Evolutionary conservation across 2,113 vertebrate species (phyloP).

Genomic region (Carollia perspicillata): DNA sequence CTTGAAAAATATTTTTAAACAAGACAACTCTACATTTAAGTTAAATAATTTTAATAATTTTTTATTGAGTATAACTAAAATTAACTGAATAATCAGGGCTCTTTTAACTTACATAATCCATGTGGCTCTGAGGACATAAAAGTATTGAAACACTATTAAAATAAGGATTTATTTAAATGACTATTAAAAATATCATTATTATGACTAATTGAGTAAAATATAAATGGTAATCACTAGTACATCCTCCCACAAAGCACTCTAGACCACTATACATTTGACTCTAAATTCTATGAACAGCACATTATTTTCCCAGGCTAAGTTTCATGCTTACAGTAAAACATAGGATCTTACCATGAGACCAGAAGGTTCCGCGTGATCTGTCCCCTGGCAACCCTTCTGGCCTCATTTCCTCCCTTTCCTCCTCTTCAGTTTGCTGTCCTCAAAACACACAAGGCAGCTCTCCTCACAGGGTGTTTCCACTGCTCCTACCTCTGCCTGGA

Average conservation of each 20-base stretch:
- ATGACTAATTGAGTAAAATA: background rate
- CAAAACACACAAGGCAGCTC: background rate
- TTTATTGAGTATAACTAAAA: background rate
- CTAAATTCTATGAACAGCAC: background rate
- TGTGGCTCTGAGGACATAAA: background rate
- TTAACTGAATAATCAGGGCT: background rate
- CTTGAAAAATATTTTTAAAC: background rate
- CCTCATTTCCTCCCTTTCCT: background rate
- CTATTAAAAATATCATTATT: background rate
- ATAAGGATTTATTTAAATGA: background rate
- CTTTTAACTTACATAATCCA: background rate
- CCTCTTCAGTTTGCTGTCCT: background rate
- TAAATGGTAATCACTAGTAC: background rate
- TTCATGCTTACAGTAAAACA: background rate
- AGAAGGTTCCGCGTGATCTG: background rate
- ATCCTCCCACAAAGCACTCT: background rate
- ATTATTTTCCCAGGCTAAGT: background rate
- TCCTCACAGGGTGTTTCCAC: background rate
- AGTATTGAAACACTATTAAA: background rate
- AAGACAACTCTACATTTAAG: background rate
- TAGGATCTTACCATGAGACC: background rate
- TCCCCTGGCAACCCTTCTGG: too few relatives aligned
- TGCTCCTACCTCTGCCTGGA: background rate
- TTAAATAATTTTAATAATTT: background rate
- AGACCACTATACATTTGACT: background rate